Percentiles rank a stretch among this genome's conserved stretches.
Evolutionary conservation across 1,140 invertebrate genomes (phyloP).

Genomic region (Episyrphus balteatus): DNA sequence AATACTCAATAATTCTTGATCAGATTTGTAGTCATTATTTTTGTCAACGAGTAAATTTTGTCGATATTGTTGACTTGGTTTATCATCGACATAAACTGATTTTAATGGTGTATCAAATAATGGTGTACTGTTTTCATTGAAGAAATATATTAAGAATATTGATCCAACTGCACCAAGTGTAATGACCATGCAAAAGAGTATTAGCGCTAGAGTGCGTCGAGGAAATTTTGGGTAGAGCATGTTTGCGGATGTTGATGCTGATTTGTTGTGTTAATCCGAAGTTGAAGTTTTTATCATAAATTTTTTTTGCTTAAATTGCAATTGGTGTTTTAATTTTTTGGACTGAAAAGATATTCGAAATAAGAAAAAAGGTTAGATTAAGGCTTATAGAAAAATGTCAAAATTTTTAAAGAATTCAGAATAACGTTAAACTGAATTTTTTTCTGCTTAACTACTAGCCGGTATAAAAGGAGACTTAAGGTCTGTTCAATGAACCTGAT

Average conservation of each 20-base stretch:
- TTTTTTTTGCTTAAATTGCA: no score
- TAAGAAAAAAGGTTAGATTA: no score
- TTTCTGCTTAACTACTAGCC: no score
- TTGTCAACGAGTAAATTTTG: background rate
- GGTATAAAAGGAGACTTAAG: no score
- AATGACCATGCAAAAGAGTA: background rate
- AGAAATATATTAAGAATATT: conserved; percentile 1
- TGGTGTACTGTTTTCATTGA: background rate
- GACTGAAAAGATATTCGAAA: no score
- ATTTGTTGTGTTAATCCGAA: no score
- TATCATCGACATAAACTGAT: background rate
- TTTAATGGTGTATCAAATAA: background rate
- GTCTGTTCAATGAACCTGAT: no score
- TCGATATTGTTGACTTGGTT: background rate
- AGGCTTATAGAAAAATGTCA: no score
- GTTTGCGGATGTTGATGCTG: background rate
- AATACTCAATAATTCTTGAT: background rate
- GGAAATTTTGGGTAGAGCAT: conserved; percentile 2
- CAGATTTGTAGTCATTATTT: background rate
- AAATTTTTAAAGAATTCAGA: no score
- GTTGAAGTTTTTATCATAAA: no score
- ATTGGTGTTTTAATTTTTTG: no score
- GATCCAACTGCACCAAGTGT: conserved; percentile 2
- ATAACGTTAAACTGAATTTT: no score
- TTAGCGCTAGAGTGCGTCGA: background rate